phyloP scores from a whole-genome alignment of 2,888 invertebrate genomes.

The Drosophila birchii region DNA sequence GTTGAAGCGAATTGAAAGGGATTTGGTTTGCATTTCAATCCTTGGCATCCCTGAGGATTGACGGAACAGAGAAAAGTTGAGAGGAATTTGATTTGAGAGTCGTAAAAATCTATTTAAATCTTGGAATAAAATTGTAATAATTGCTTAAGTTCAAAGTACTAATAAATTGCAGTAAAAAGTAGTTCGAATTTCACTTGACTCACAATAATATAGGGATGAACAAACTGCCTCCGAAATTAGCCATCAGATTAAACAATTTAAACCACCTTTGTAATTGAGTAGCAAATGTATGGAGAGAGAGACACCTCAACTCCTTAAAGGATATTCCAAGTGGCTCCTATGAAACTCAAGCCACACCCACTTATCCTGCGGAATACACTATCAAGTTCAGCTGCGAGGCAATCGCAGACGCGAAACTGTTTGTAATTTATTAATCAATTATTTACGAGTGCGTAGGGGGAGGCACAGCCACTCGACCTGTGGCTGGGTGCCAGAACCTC shows the following conservation, averaged over 20 bases:
- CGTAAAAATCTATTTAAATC: neutral
- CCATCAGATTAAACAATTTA: conserved; percentile 4
- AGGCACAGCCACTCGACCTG: conserved; percentile 30
- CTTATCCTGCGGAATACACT: neutral
- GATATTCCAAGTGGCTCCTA: neutral
- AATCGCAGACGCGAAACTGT: conserved; percentile 51
- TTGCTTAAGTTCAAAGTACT: neutral
- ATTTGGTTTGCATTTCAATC: neutral
- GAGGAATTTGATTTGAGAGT: neutral
- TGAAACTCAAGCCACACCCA: neutral
- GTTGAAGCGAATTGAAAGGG: neutral
- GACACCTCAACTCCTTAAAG: neutral
- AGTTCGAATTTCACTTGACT: neutral
- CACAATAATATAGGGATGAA: rapidly evolving
- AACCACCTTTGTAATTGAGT: neutral
- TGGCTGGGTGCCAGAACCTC: conserved; percentile 57
- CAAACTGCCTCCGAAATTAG: neutral
- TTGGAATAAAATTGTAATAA: too few relatives aligned
- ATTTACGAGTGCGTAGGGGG: conserved; percentile 48
- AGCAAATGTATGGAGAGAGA: neutral
- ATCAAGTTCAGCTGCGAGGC: conserved; percentile 28
- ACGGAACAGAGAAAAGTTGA: neutral
- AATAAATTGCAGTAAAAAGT: neutral
- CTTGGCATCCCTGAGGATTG: too few relatives aligned
- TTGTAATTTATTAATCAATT: conserved; percentile 68